Evolutionary conservation across 1,140 invertebrate species (phyloP).

Genomic region (Caerostris darwini): DNA sequence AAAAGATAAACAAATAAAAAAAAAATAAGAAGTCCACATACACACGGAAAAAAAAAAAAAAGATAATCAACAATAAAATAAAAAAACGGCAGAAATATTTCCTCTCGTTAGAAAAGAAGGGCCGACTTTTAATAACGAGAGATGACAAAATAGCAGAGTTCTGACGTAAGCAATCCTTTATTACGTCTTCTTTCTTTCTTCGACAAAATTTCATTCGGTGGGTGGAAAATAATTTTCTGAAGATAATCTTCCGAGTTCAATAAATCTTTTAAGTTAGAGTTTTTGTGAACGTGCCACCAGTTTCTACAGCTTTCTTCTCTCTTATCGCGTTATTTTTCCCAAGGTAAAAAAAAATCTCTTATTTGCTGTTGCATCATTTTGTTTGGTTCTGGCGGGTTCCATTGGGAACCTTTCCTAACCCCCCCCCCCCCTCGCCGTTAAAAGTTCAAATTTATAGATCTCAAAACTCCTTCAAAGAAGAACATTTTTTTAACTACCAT

Average conservation of each 20-base stretch:
- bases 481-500: background rate
- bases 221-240: slow-evolving; percentile 53
- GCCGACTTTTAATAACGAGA: slow-evolving; percentile 26
- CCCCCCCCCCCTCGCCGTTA: background rate
- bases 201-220: slow-evolving; percentile 40
- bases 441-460: slow-evolving; percentile 8
- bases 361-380: slow-evolving; percentile 28
- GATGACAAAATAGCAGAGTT: slow-evolving; percentile 28
- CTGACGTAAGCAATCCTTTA: background rate
- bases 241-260: slow-evolving; percentile 55
- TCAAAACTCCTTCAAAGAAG: background rate
- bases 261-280: slow-evolving; percentile 34
- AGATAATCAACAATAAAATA: background rate
- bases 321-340: slow-evolving; percentile 46
- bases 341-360: background rate
- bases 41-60: background rate
- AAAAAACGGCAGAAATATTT: slow-evolving; percentile 27
- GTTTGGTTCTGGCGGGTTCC: slow-evolving; percentile 6
- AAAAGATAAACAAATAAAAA: background rate
- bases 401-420: background rate
- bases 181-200: background rate
- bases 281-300: slow-evolving; percentile 46
- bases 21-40: no score
- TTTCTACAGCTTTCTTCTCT: background rate
- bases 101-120: slow-evolving; percentile 32